Evolutionary conservation across 2,113 vertebrate species (phyloP), one percentile per base, ranked within the genome.

Genomic region (Eclectus roratus): DNA sequence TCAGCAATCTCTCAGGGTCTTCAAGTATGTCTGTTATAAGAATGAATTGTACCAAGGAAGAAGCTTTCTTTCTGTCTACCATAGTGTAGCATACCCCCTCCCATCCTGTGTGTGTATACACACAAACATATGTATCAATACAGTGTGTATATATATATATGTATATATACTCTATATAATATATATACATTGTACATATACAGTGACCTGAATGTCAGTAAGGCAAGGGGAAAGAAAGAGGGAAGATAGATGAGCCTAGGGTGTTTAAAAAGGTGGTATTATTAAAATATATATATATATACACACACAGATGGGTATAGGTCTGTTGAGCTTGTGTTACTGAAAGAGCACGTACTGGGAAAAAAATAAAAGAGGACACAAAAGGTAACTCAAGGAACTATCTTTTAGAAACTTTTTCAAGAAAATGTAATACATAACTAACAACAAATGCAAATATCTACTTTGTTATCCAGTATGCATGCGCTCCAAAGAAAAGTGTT

Each of bases 291-390:
- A 15, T 33, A 20, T 23, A 3, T 70, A 2, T n/a, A 2, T 31
- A 14, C 2, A 10, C 2, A 29, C 0, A 53, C 2, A 14, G 6
- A 10, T 0, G 25, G 18, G 6, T 25, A 25, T 3, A 65, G 4
- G 11, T 4, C 13, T 46, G 5, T 58, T 82, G 50, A 79, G 27
- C 28, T 68, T 71, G 7, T 74, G 24, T 7, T 70, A 20, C 18
- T 46, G 39, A 58, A 91, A 76, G 8, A 28, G 8, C 7, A 68
- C 1, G 12, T 11, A 11, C 7, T 21, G 33, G 10, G 55, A 64
- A 63, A 49, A 66, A 64, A 44, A 19, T 7, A 53, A 43, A 24
- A 3, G 2, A 28, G 1, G 5, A 47, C 3, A 41, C 0, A 2
- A 55, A 39, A 56, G 10, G 17, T 91, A 55, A 41, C 21, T 52